These are phyloP conservation scores for Leptinotarsa tumamoca DNA, from an alignment of 2,888 invertebrate genomes.

Conservation along the genomic window DNA sequence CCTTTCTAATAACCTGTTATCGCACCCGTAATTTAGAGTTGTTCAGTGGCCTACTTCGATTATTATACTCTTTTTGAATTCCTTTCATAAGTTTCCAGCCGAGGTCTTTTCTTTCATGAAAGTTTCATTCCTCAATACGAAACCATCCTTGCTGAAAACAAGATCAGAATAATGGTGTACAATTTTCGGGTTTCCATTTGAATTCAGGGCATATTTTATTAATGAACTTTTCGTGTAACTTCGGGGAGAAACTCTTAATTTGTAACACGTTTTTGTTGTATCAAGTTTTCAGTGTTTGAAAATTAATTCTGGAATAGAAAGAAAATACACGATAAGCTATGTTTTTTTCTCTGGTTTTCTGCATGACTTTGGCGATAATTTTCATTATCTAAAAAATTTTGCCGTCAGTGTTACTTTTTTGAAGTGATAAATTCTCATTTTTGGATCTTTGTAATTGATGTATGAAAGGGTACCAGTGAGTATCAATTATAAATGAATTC, in stretches of 20 bases:
- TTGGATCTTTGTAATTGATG: too few relatives aligned
- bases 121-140: not conserved
- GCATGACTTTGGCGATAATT: too few relatives aligned
- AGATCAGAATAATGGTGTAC: constrained; percentile 15
- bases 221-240: constrained; percentile 41
- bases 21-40: too few relatives aligned
- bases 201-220: constrained; percentile 39
- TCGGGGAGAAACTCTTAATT: constrained; percentile 36
- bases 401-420: too few relatives aligned
- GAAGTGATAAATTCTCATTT: too few relatives aligned
- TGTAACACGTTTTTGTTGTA: constrained; percentile 32
- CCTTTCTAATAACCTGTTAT: too few relatives aligned
- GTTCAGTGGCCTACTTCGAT: too few relatives aligned
- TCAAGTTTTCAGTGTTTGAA: constrained; percentile 29
- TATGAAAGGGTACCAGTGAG: too few relatives aligned
- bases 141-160: constrained; percentile 7
- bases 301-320: constrained; percentile 24
- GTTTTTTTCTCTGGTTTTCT: not conserved
- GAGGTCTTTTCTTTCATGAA: constrained; percentile 1
- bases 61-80: not conserved
- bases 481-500: too few relatives aligned
- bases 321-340: constrained; percentile 5
- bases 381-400: too few relatives aligned
- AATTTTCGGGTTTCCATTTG: constrained; percentile 35
- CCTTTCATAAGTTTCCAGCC: not conserved